Base-by-base conservation (phyloP, 23 tunicate species). In the Diplosoma virens region DNA sequence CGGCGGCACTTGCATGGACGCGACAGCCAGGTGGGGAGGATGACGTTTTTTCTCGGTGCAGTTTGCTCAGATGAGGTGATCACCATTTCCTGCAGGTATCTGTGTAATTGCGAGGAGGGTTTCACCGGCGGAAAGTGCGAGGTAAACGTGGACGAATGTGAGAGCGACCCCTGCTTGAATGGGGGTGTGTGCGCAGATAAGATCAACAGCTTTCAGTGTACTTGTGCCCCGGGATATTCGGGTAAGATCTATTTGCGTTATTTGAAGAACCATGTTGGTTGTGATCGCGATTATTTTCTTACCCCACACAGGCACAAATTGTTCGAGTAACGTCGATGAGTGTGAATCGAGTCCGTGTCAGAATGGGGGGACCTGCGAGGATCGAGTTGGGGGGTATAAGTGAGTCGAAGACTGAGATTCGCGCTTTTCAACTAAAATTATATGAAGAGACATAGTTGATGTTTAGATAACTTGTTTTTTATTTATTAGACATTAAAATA, bases 281-380 rank as follows among this genome's bases (percentile, higher is more conserved):
- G 50, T 41, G 50, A 41, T 41, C 14, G 9, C 14, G 50, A 41
- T 41, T 41, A 41, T 41, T 41, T 41, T 14, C 14, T 41, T 7
- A 41, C 50, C 50, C 11, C 50, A 41, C 9, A 41, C 50, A 7
- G 11, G 9, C 50, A 41, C 50, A 14, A 9, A 41, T 41, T 7
- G 14, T 41, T 9, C 9, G 11, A 41, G 9, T 14, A 41, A 9
- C 9, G 50, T 7, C 50, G 50, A 41, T 7, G n/a, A 87, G 21
- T 86, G 93, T 31, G 73, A 58, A 3, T 77, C 93, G 32, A 86
- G 46, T 41, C 93, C 84, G 4, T 86, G 93, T 71, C 27, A 6
- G 3, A 86, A 86, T 52, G 86, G 80, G 3, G 80, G 75, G 4
- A 29, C 78, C 3, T 86, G 93, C 48, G 48, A 31, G 14, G 73